Conservation (phyloP, 2,113 vertebrate genomes). For the Centropus bengalensis region DNA sequence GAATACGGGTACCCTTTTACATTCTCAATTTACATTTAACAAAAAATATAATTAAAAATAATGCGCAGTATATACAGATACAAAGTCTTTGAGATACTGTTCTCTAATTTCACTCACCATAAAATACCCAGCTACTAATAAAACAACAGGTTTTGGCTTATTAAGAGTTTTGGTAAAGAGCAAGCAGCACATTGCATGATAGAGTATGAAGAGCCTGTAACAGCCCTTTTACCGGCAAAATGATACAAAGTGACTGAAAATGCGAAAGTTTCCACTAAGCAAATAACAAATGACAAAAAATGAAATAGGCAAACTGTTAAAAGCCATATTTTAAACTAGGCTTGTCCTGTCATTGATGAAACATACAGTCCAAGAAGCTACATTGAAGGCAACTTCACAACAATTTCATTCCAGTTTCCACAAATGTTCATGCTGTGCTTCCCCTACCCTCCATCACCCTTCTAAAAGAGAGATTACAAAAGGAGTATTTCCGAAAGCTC, state of each 20-base stretch:
- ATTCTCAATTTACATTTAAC: neutral
- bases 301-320: neutral
- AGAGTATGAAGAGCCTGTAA: neutral
- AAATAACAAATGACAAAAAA: neutral
- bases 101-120: neutral
- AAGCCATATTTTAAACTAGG: neutral
- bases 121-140: neutral
- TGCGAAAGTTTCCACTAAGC: neutral
- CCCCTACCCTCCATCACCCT: neutral
- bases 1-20: neutral
- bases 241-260: neutral
- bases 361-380: neutral
- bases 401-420: conserved; percentile 18
- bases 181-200: neutral
- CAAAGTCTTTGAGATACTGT: neutral
- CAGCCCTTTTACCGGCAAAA: neutral
- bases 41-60: neutral
- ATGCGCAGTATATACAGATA: neutral
- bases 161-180: neutral
- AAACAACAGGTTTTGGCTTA: neutral
- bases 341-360: neutral
- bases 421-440: neutral
- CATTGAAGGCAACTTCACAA: neutral
- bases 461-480: conserved; percentile 17
- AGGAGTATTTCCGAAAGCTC: conserved; percentile 44